Conservation (phyloP, 2,888 invertebrate genomes). For the Pomacea canaliculata region DNA sequence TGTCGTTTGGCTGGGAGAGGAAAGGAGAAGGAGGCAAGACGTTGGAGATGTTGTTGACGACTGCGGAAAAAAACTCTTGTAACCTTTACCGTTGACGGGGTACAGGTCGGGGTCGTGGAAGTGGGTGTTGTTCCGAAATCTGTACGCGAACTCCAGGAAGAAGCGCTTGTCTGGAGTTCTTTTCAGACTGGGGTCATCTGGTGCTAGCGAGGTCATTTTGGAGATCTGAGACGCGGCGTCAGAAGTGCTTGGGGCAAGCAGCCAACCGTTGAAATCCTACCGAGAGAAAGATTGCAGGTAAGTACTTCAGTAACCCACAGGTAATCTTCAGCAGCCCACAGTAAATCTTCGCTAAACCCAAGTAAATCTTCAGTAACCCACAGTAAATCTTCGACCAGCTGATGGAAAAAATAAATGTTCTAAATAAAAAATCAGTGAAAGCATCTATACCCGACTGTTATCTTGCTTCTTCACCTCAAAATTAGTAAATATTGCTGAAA, state of each 20-base stretch:
- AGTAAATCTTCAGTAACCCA: no score
- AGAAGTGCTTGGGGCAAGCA: neutral
- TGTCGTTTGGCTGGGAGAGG: conserved; percentile 24
- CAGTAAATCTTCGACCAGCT: no score
- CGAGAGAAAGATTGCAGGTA: neutral
- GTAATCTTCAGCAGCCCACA: no score
- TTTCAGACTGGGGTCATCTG: conserved; percentile 9
- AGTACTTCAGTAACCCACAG: neutral
- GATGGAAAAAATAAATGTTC: no score
- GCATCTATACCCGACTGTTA: no score
- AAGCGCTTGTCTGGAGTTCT: conserved; percentile 28
- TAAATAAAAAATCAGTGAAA: no score
- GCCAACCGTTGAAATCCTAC: conserved; percentile 8
- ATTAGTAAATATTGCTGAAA: no score
- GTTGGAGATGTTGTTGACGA: conserved; percentile 31
- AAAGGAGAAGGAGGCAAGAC: conserved; percentile 28
- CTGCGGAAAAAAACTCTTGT: conserved; percentile 7
- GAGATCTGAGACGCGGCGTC: conserved; percentile 31
- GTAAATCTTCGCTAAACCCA: no score
- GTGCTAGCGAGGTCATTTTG: conserved; percentile 60
- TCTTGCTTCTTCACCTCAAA: no score
- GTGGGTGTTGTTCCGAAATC: conserved; percentile 8
- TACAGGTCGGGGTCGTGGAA: conserved; percentile 13
- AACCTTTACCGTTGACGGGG: conserved; percentile 13
- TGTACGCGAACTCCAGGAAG: conserved; percentile 13